Base-by-base conservation (phyloP, 1,140 invertebrate genomes). In the Bombus haemorrhoidalis region DNA sequence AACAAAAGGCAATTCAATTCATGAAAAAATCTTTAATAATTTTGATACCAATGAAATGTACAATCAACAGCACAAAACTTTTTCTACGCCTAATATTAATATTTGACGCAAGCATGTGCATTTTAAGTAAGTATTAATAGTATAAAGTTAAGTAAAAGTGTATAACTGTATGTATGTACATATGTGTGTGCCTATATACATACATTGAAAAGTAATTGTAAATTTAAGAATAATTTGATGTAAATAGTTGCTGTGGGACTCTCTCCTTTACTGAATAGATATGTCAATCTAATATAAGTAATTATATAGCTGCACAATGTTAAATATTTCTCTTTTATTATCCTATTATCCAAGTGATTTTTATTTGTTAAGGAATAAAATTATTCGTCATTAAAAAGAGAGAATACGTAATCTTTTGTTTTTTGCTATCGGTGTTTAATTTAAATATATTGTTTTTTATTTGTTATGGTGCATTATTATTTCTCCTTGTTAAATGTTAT, bases 401-500 rank as follows among this genome's bases (percentile, higher is more conserved):
- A 53, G 34, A 34, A 25, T 13, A 34, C 34, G 6, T 39, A 53
- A 84, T 43, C 25, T 76, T 77, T 77, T 72, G 64, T 57, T 77
- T 41, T 68, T 82, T 15, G 22, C n/a, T 43, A n/a, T 79, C 6
- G 5, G 12, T 28, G 4, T 72, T 32, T 43, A 9, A 79, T 79
- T 32, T 79, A 79, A 66, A 79, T 79, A 47, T 28, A 66, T 43
- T 79, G 22, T 43, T 32, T 32, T 57, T 64, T 47, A 64, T 78
- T 64, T 66, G 12, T 79, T 66, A 39, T 18, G 1, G 18, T 39
- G 53, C 15, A 66, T 66, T 66, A 43, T n/a, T 68, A 68, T 79
- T 68, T 43, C 34, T 62, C 39, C 34, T 10, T 68, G 66, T 68
- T 37, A 68, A 37, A 68, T 1, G 0, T 18, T 68, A 10, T 34